Conservation (phyloP, 2,797 vertebrate genomes). For the Arnoldichthys spilopterus region DNA sequence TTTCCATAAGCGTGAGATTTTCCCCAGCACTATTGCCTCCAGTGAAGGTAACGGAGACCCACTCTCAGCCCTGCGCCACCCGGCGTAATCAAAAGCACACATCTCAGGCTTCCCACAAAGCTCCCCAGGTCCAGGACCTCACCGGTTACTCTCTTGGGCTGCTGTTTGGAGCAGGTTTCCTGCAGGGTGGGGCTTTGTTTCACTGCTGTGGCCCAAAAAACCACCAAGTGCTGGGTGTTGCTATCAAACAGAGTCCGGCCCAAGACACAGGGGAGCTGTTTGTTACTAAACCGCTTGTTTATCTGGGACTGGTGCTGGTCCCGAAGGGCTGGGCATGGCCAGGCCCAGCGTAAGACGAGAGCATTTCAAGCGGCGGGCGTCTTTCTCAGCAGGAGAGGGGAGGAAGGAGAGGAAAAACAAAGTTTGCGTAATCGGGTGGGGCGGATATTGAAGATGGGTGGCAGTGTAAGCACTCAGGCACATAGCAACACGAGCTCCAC, state of each 20-base stretch:
- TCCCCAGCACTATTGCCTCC: constrained; percentile 40
- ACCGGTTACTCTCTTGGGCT: constrained; percentile 53
- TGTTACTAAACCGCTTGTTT: constrained; percentile 61
- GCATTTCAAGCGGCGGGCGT: constrained; percentile 55
- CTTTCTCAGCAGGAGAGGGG: constrained; percentile 62
- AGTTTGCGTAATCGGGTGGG: constrained; percentile 76
- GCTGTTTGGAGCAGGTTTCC: constrained; percentile 64
- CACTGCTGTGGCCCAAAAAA: constrained; percentile 58
- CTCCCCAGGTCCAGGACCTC: constrained; percentile 48
- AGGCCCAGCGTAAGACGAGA: constrained; percentile 40
- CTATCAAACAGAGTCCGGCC: constrained; percentile 61
- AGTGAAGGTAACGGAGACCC: constrained; percentile 59
- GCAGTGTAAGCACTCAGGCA: constrained; percentile 55
- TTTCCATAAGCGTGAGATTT: constrained; percentile 45
- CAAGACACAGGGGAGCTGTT: constrained; percentile 64
- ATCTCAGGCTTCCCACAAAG: constrained; percentile 46
- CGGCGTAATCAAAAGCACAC: constrained; percentile 64
- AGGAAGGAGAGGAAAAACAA: constrained; percentile 70
- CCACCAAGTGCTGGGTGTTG: constrained; percentile 64
- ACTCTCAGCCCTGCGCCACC: constrained; percentile 42
- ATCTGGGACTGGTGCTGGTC: constrained; percentile 68
- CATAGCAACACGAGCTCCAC: constrained; percentile 56
- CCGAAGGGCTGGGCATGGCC: constrained; percentile 55
- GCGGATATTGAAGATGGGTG: constrained; percentile 73
- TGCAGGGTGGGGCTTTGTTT: constrained; percentile 69